Conservation (phyloP, 2,797 vertebrate genomes). For the Cynodonichthys magdalenae region DNA sequence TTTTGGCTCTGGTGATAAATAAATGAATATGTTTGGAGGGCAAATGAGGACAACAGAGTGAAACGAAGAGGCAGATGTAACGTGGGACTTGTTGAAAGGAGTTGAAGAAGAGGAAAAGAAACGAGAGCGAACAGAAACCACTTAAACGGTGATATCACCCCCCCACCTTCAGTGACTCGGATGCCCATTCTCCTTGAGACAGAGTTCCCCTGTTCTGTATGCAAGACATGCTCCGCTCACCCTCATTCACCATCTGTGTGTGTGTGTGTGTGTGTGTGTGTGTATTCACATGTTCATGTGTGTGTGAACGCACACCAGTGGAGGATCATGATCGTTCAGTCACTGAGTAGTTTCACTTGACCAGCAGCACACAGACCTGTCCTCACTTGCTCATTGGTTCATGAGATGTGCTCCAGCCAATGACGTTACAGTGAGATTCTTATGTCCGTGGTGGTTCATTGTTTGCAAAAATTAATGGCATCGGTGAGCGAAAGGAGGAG, state of each 20-base stretch:
- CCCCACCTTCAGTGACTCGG: slow-evolving; percentile 7
- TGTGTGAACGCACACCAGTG: slow-evolving; percentile 28
- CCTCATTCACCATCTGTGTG: slow-evolving; percentile 45
- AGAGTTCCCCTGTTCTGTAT: slow-evolving; percentile 44
- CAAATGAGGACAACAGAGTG: slow-evolving; percentile 10
- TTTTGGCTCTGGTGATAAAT: slow-evolving; percentile 29
- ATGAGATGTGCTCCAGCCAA: slow-evolving; percentile 48
- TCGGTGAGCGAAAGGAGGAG: slow-evolving; percentile 5
- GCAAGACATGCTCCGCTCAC: slow-evolving; percentile 31
- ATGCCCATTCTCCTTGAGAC: slow-evolving; percentile 18
- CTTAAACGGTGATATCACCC: slow-evolving; percentile 24
- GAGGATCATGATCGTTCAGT: slow-evolving; percentile 54
- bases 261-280: slow-evolving; percentile 27
- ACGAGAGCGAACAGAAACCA: slow-evolving; percentile 15
- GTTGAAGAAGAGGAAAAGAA: slow-evolving; percentile 32
- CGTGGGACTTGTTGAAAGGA: slow-evolving; percentile 31
- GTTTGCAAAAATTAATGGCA: slow-evolving; percentile 4
- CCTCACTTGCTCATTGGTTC: slow-evolving; percentile 50
- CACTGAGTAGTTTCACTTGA: slow-evolving; percentile 64
- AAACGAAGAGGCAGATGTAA: slow-evolving; percentile 10
- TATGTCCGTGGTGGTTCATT: slow-evolving; percentile 34
- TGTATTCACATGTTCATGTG: slow-evolving; percentile 7
- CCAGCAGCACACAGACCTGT: slow-evolving; percentile 47
- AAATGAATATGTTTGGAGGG: slow-evolving; percentile 8
- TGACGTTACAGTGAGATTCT: slow-evolving; percentile 43